These are phyloP conservation scores for Alviniconcha strummeri DNA, from an alignment of 2,888 invertebrate species.

Conservation along the genomic window DNA sequence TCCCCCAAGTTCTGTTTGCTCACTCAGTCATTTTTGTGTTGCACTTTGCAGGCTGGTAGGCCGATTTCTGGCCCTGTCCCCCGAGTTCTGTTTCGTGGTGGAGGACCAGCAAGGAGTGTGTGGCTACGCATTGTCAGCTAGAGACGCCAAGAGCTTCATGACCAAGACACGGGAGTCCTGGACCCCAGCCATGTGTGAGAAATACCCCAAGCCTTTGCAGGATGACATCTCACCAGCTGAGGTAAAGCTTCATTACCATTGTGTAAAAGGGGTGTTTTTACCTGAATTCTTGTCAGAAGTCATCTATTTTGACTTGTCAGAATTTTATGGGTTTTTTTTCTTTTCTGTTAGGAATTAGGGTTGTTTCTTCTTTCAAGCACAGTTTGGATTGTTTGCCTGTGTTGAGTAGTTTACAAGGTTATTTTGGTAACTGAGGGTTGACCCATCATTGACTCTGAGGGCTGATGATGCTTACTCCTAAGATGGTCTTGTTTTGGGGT, in stretches of 20 bases:
- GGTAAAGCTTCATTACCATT: slow-evolving; percentile 45
- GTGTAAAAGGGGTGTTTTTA: too few species aligned
- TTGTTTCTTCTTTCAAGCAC: too few species aligned
- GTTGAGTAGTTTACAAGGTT: too few species aligned
- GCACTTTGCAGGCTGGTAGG: slow-evolving; percentile 80
- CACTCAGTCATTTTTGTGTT: not conserved
- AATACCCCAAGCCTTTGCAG: slow-evolving; percentile 81
- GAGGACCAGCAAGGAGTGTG: slow-evolving; percentile 87
- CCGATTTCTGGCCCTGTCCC: slow-evolving; percentile 84
- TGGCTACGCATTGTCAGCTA: slow-evolving; percentile 90
- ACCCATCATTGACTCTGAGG: too few species aligned
- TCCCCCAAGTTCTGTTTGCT: slow-evolving; percentile 86
- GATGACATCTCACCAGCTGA: slow-evolving; percentile 71
- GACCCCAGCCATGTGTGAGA: slow-evolving; percentile 88
- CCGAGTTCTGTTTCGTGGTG: slow-evolving; percentile 91
- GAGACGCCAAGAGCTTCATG: slow-evolving; percentile 85
- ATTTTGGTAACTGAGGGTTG: too few species aligned
- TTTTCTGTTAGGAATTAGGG: not conserved
- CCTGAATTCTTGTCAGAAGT: too few species aligned
- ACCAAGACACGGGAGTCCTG: slow-evolving; percentile 83
- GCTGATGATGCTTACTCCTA: too few species aligned
- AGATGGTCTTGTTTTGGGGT: too few species aligned
- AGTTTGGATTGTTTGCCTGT: too few species aligned
- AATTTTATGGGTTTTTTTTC: too few species aligned
- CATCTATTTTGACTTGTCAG: not conserved